Evolutionary conservation across 2,888 invertebrate species (phyloP).

Genomic region (Argynnis bischoffii): DNA sequence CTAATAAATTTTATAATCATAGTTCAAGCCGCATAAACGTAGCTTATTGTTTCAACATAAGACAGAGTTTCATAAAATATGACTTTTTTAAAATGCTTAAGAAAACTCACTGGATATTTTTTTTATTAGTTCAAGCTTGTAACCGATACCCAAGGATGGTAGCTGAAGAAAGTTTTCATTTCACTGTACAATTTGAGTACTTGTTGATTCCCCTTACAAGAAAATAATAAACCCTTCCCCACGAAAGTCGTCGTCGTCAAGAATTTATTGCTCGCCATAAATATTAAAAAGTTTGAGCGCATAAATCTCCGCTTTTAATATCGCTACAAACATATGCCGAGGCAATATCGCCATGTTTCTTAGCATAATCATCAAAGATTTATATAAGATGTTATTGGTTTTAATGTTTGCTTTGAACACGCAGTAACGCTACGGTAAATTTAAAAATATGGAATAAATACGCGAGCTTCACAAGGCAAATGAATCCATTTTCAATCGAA

Average conservation of each 20-base stretch:
- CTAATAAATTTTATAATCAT: too few species aligned
- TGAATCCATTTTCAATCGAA: too few species aligned
- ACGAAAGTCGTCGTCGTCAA: constrained; percentile 61
- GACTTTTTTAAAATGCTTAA: not conserved
- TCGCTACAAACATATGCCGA: constrained; percentile 54
- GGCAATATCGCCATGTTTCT: constrained; percentile 53
- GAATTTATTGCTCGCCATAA: constrained; percentile 78
- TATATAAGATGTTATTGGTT: constrained; percentile 30
- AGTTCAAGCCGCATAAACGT: too few species aligned
- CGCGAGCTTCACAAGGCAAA: not conserved
- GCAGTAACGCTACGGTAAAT: not conserved
- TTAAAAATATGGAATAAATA: not conserved
- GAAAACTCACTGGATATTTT: constrained; percentile 8
- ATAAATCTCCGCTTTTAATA: constrained; percentile 80
- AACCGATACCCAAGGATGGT: constrained; percentile 31
- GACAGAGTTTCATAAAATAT: too few species aligned
- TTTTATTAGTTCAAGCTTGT: constrained; percentile 30
- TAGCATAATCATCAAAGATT: constrained; percentile 35
- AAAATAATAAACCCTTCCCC: constrained; percentile 76
- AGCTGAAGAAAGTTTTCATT: constrained; percentile 33
- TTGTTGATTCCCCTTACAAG: constrained; percentile 72
- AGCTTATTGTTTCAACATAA: too few species aligned
- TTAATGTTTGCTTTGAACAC: constrained; percentile 18
- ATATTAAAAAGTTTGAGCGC: constrained; percentile 77
- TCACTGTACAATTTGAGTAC: constrained; percentile 47